Percentiles rank a stretch among this genome's conserved stretches.
Conservation (phyloP, 1,140 invertebrate species). For the Hypsibius dujardini region DNA sequence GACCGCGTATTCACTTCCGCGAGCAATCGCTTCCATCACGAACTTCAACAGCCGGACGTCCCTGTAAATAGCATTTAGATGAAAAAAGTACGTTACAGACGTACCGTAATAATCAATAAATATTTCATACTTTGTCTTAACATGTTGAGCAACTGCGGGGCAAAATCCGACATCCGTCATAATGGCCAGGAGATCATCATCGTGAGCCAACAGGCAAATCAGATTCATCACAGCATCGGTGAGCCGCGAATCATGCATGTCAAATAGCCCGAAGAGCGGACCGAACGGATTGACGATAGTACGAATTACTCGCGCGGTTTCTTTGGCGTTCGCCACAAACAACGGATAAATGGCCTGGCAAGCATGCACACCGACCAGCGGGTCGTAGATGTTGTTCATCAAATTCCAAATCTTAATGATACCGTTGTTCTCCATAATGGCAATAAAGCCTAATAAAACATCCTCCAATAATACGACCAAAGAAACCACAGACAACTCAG, state of each 20-base stretch:
- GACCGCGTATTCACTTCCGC: not conserved
- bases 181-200: slow-evolving; percentile 1
- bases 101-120: too few species aligned
- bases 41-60: not conserved
- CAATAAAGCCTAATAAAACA: not conserved
- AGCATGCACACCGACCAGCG: not conserved
- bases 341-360: not conserved
- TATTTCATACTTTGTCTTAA: not conserved
- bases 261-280: not conserved
- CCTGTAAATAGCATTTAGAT: not conserved
- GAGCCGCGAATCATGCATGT: not conserved
- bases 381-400: not conserved
- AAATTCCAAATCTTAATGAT: not conserved
- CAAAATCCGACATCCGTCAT: not conserved
- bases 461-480: too few species aligned
- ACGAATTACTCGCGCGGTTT: not conserved
- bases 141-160: not conserved
- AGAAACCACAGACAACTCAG: too few species aligned
- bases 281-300: slow-evolving; percentile 5
- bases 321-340: not conserved
- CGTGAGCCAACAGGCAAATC: not conserved
- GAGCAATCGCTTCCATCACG: not conserved
- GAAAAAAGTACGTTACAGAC: too few species aligned
- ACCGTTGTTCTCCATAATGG: slow-evolving; percentile 1
- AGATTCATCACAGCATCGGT: not conserved